phyloP scores from a whole-genome alignment of 1,140 invertebrate species.

The Bombyx mandarina region DNA sequence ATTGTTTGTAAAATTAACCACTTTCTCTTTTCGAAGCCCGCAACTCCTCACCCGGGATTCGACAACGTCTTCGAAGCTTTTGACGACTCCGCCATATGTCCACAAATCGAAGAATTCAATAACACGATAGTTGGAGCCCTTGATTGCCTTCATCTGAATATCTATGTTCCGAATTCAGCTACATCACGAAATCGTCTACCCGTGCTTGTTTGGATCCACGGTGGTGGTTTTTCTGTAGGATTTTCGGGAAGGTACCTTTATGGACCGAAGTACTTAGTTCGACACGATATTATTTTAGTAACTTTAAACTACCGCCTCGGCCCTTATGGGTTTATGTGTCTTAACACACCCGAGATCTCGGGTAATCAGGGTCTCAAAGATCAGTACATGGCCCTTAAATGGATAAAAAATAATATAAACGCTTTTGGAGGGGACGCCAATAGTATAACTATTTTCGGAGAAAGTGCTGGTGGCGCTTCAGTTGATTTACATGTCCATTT shows the following conservation, averaged over 20 bases:
- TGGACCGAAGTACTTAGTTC: constrained; percentile 69
- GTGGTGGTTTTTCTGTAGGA: constrained; percentile 75
- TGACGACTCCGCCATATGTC: constrained; percentile 26
- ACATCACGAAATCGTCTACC: constrained; percentile 42
- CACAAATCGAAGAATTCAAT: constrained; percentile 25
- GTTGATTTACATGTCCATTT: constrained; percentile 32
- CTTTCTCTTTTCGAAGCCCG: constrained; percentile 12
- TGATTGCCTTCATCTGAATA: constrained; percentile 43
- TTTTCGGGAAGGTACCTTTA: constrained; percentile 51
- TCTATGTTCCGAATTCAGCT: constrained; percentile 35
- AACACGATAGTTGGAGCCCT: constrained; percentile 17
- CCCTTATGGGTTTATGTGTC: constrained; percentile 78
- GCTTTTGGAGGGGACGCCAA: constrained; percentile 79
- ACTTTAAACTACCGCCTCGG: constrained; percentile 76
- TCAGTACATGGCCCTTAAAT: constrained; percentile 76
- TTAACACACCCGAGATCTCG: constrained; percentile 73
- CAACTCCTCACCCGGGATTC: constrained; percentile 23
- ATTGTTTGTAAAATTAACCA: background rate
- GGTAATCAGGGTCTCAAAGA: constrained; percentile 82
- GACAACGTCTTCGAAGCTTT: constrained; percentile 23
- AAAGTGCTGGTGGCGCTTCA: constrained; percentile 74
- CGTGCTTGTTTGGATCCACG: constrained; percentile 81
- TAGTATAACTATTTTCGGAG: constrained; percentile 77
- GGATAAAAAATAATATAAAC: constrained; percentile 77
- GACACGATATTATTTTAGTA: constrained; percentile 73